Percentiles rank a stretch among this genome's conserved stretches.
Conservation (phyloP, 2,888 invertebrate species). For the Smittia aterrima region DNA sequence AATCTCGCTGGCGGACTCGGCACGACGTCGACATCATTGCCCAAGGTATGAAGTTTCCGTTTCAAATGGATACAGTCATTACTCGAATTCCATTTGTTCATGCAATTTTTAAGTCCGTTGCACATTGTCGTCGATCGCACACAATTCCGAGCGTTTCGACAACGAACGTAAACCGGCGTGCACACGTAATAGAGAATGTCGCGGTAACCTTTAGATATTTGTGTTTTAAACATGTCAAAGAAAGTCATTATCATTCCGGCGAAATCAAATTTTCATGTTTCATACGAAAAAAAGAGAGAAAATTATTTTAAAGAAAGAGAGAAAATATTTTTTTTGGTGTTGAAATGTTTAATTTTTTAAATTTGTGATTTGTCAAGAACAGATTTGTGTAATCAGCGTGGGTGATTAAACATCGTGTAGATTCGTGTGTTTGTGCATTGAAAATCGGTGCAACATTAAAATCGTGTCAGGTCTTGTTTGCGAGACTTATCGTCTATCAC, state of each 20-base stretch:
- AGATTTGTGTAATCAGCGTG: neutral
- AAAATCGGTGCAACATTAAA: neutral
- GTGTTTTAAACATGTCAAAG: neutral
- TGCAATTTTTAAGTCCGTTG: constrained; percentile 34
- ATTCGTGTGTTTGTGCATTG: neutral
- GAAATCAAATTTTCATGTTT: no score
- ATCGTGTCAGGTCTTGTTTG: neutral
- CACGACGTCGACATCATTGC: constrained; percentile 28
- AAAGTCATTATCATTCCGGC: no score
- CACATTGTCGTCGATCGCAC: constrained; percentile 19
- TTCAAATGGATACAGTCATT: constrained; percentile 37
- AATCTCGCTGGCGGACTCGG: constrained; percentile 43
- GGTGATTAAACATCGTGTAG: neutral
- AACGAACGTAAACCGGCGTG: constrained; percentile 32
- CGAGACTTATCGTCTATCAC: neutral
- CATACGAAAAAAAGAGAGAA: no score
- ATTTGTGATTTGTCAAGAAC: constrained; percentile 1
- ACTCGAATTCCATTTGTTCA: constrained; percentile 37
- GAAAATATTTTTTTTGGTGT: no score
- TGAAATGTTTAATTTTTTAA: neutral
- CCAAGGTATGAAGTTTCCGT: constrained; percentile 10
- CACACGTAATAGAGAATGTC: constrained; percentile 35
- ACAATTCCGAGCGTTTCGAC: constrained; percentile 28
- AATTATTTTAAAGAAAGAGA: neutral
- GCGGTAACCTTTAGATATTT: constrained; percentile 15